These are phyloP conservation scores for Trogon surrucura DNA, from an alignment of 2,113 vertebrate genomes.

Conservation along the genomic window DNA sequence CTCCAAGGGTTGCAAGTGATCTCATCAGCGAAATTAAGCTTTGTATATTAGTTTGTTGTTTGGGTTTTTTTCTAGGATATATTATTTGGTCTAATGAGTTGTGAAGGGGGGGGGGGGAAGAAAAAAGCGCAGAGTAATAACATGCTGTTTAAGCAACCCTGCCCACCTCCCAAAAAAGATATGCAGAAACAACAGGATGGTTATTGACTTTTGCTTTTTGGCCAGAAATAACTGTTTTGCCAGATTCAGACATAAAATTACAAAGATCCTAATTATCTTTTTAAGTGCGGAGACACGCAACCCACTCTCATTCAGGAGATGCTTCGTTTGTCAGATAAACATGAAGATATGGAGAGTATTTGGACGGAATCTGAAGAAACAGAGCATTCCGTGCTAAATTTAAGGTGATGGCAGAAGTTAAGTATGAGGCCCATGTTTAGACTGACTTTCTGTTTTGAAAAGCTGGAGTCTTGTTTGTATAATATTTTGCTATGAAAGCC, in stretches of 20 bases:
- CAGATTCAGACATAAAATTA: background rate
- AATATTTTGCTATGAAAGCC: constrained; percentile 8
- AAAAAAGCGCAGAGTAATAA: background rate
- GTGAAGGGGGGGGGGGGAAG: too few relatives aligned
- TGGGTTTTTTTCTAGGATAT: background rate
- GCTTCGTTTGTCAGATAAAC: background rate
- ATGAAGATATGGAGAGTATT: background rate
- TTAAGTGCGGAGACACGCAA: background rate
- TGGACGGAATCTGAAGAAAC: constrained; percentile 21
- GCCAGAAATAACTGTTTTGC: background rate
- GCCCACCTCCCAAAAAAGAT: rapidly evolving
- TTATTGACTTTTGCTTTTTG: background rate
- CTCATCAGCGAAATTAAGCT: background rate
- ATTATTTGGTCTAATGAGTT: background rate
- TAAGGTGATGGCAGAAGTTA: constrained; percentile 33
- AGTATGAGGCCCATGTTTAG: constrained; percentile 15
- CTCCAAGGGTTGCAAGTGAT: background rate
- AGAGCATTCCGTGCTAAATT: background rate
- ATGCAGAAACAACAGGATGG: background rate
- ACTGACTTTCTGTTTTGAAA: constrained; percentile 46
- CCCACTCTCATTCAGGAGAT: background rate
- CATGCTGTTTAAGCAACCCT: background rate
- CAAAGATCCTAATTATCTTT: background rate
- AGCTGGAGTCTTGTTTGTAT: constrained; percentile 19
- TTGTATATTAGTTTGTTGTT: background rate